A percentile compares a stretch with the other conserved stretches of the same genome.
These are phyloP conservation scores for Pseudomugil tenellus DNA, from an alignment of 2,797 vertebrate genomes.

Conservation along the genomic window DNA sequence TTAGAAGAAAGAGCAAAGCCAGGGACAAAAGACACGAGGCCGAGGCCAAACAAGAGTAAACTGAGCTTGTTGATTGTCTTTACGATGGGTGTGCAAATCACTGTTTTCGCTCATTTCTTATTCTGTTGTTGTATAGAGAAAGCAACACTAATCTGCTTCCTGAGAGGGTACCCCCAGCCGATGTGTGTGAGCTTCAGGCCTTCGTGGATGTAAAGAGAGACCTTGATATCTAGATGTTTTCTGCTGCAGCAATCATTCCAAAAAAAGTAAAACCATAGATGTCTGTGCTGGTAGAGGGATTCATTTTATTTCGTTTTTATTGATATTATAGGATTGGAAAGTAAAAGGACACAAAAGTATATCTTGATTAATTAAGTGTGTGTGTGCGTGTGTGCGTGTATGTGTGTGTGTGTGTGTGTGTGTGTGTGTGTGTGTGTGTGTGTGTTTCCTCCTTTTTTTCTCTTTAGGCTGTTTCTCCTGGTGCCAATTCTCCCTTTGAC, in stretches of 20 bases:
- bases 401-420: no score
- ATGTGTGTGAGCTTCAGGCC: conserved; percentile 4
- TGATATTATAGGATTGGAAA: not conserved
- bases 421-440: not conserved
- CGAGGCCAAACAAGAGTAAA: conserved; percentile 26
- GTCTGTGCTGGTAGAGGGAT: not conserved
- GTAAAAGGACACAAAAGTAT: not conserved
- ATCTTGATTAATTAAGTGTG: not conserved
- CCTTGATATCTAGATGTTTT: conserved; percentile 4
- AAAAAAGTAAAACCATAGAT: not conserved
- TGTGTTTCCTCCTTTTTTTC: not conserved
- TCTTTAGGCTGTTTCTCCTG: conserved; percentile 2
- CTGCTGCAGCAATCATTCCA: conserved; percentile 1
- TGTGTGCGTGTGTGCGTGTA: not conserved
- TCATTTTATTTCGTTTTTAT: not conserved
- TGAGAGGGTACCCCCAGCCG: not conserved
- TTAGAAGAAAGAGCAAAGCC: not conserved
- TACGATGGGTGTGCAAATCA: conserved; percentile 5
- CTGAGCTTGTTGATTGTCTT: conserved; percentile 14
- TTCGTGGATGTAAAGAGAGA: not conserved
- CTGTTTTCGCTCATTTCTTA: conserved; percentile 17
- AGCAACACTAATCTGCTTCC: conserved; percentile 2
- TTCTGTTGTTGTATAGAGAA: not conserved
- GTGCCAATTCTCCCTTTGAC: not conserved
- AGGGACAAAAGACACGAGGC: conserved; percentile 50